These are phyloP conservation scores for Sebastes wilsoni DNA, from an alignment of 2,797 vertebrate species.

Conservation along the genomic window DNA sequence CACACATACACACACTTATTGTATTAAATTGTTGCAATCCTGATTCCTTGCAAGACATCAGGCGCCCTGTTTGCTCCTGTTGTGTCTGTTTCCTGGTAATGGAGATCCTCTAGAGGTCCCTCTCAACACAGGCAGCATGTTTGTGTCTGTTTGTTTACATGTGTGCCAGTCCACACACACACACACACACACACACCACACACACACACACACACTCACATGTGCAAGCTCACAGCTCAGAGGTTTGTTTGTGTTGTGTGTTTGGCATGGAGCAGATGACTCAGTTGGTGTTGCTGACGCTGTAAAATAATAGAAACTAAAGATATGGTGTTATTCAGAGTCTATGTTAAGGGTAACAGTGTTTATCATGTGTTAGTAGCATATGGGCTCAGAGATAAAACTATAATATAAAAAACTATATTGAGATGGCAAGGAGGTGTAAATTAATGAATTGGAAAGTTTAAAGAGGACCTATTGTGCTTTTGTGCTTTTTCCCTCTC, in stretches of 20 bases:
- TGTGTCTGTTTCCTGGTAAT: not conserved
- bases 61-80: not conserved
- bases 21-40: not conserved
- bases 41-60: not conserved
- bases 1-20: not conserved
- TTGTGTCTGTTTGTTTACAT: not conserved
- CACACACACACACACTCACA: not conserved
- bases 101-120: conserved; percentile 5
- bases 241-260: not conserved
- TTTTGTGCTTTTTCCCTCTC: not conserved
- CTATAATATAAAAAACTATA: not conserved
- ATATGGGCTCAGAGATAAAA: not conserved
- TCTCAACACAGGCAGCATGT: not conserved
- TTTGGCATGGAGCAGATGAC: not conserved
- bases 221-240: not conserved
- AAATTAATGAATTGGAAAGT: not conserved
- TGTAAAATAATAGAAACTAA: not conserved
- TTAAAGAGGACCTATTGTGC: not conserved
- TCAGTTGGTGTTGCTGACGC: not conserved
- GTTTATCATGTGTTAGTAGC: not conserved
- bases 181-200: not conserved
- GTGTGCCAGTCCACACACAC: not conserved
- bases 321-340: not conserved
- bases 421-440: not conserved
- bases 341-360: not conserved